A percentile compares a stretch with the other conserved stretches of the same genome.
These are phyloP conservation scores for Thamnophis elegans DNA, from an alignment of 2,797 vertebrate genomes.

Conservation along the genomic window DNA sequence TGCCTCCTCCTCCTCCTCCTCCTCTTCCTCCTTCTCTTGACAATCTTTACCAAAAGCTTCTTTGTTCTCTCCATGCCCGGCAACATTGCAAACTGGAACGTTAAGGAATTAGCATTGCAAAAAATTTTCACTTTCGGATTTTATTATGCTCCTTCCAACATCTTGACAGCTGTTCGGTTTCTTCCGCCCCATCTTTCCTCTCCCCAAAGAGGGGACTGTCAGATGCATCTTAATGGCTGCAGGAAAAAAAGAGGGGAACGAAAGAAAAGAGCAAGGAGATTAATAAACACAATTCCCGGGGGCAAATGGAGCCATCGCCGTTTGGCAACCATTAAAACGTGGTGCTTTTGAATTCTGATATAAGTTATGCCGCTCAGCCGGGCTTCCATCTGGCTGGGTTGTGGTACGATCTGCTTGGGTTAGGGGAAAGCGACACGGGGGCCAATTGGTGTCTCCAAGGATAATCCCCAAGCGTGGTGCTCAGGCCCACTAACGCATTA, in stretches of 20 bases:
- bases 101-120: slow-evolving; percentile 44
- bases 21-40: no score
- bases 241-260: slow-evolving; percentile 2
- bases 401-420: neutral
- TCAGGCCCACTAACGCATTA: neutral
- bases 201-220: slow-evolving; percentile 40
- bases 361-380: neutral
- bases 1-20: neutral
- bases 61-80: slow-evolving; percentile 55
- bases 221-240: slow-evolving; percentile 30
- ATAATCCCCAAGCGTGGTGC: neutral
- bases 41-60: slow-evolving; percentile 28
- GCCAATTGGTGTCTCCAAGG: neutral
- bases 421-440: neutral
- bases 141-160: slow-evolving; percentile 54
- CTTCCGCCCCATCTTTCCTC: neutral
- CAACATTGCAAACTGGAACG: slow-evolving; percentile 45
- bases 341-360: neutral
- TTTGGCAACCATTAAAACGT: neutral
- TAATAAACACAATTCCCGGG: neutral
- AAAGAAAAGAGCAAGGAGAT: neutral
- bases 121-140: slow-evolving; percentile 40
- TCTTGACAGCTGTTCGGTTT: slow-evolving; percentile 55
- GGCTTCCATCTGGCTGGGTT: neutral
- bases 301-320: neutral